Evolutionary conservation across 2,113 vertebrate species (phyloP).

Genomic region (Salvelinus alpinus): DNA sequence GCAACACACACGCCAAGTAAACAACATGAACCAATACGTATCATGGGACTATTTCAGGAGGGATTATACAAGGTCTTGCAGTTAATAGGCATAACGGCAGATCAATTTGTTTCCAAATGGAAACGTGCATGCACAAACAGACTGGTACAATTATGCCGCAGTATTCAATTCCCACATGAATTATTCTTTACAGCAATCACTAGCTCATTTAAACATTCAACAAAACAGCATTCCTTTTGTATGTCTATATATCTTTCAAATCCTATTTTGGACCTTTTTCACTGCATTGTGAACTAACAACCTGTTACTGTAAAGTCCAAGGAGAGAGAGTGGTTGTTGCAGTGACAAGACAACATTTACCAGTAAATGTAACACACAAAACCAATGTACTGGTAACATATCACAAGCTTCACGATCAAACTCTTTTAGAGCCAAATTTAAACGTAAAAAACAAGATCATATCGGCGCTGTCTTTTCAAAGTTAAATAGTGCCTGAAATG

Average conservation of each 20-base stretch:
- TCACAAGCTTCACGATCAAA: too few relatives aligned
- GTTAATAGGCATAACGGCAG: slow-evolving; percentile 86
- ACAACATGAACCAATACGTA: slow-evolving; percentile 78
- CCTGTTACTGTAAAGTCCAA: not conserved
- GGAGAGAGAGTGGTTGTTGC: not conserved
- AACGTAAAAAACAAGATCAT: too few relatives aligned
- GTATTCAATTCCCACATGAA: slow-evolving; percentile 83
- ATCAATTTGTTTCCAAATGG: slow-evolving; percentile 85
- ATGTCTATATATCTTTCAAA: slow-evolving; percentile 34
- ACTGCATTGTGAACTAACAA: not conserved
- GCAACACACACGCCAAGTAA: slow-evolving; percentile 56
- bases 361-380: not conserved
- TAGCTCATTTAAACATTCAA: slow-evolving; percentile 83
- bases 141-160: slow-evolving; percentile 75
- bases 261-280: not conserved
- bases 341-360: not conserved
- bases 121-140: slow-evolving; percentile 81
- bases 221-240: slow-evolving; percentile 55
- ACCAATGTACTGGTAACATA: too few relatives aligned
- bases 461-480: not conserved
- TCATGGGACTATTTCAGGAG: slow-evolving; percentile 83
- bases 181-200: slow-evolving; percentile 88
- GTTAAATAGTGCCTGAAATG: not conserved
- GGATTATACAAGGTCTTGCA: slow-evolving; percentile 84
- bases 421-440: too few relatives aligned